Evolutionary conservation across 2,797 vertebrate species (phyloP).

Genomic region (Carapus acus): DNA sequence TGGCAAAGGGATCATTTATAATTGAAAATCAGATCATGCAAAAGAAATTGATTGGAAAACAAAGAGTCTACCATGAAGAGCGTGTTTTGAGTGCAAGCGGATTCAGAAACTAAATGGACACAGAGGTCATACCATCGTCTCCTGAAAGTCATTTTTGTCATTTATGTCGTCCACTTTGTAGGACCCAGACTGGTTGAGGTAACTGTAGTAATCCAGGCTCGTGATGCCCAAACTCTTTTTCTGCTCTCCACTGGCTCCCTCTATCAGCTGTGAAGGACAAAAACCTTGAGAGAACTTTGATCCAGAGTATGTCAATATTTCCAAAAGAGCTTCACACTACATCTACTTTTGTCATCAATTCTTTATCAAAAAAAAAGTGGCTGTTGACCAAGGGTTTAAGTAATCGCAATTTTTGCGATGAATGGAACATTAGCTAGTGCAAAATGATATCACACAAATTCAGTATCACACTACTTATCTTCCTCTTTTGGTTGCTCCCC

Average conservation of each 20-base stretch:
- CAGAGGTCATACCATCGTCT: conserved; percentile 79
- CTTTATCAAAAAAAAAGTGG: too few species aligned
- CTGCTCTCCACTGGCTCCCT: conserved; percentile 88
- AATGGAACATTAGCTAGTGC: too few species aligned
- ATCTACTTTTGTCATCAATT: too few species aligned
- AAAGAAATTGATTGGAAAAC: conserved; percentile 43
- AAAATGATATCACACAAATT: too few species aligned
- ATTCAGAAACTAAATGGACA: too few species aligned
- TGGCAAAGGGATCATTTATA: conserved; percentile 33
- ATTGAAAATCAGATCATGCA: too few species aligned
- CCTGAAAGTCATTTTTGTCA: conserved; percentile 90
- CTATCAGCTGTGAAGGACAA: conserved; percentile 79
- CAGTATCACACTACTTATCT: too few species aligned
- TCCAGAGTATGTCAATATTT: too few species aligned
- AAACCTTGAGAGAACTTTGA: neutral
- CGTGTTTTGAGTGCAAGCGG: conserved; percentile 1
- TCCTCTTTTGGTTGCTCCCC: too few species aligned
- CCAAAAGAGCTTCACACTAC: too few species aligned
- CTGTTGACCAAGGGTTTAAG: too few species aligned
- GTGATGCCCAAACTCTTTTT: conserved; percentile 90
- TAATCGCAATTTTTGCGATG: too few species aligned
- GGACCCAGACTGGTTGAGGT: conserved; percentile 94
- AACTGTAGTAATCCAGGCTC: conserved; percentile 91
- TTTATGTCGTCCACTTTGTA: conserved; percentile 98
- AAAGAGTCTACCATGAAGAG: conserved; percentile 23